Percentiles rank a stretch among this genome's conserved stretches.
phyloP scores from a whole-genome alignment of 2,888 invertebrate species.

The Nymphalis urticae region DNA sequence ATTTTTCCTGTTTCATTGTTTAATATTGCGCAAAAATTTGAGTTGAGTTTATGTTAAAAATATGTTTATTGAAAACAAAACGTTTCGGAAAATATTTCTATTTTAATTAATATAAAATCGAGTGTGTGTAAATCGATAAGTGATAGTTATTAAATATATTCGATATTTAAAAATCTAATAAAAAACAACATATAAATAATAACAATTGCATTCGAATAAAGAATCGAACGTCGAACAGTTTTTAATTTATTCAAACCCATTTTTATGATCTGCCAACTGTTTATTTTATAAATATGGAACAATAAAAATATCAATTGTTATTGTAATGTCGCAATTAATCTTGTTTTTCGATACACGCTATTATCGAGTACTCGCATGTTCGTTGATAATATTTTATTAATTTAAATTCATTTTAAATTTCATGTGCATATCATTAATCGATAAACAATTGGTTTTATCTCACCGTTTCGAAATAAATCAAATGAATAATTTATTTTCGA shows the following conservation, averaged over 20 bases:
- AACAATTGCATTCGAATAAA: conserved; percentile 39
- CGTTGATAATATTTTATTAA: conserved; percentile 35
- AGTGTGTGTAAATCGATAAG: too few relatives aligned
- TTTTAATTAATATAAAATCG: too few relatives aligned
- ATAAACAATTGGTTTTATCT: conserved; percentile 19
- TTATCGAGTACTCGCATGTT: conserved; percentile 47
- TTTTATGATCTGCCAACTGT: conserved; percentile 78
- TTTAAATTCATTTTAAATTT: conserved; percentile 26
- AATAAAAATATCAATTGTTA: conserved; percentile 55
- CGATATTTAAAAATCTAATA: conserved; percentile 1
- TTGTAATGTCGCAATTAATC: conserved; percentile 69
- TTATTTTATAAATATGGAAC: conserved; percentile 50
- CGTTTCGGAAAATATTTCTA: too few relatives aligned
- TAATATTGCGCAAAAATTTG: conserved; percentile 6
- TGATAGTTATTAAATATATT: background rate
- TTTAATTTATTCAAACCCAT: conserved; percentile 77
- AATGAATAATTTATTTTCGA: background rate
- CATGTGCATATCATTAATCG: conserved; percentile 18
- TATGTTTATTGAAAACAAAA: too few relatives aligned
- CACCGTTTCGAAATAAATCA: background rate
- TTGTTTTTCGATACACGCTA: conserved; percentile 54
- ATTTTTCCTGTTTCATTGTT: conserved; percentile 28
- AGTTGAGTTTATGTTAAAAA: too few relatives aligned
- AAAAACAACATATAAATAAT: conserved; percentile 30
- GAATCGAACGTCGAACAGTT: conserved; percentile 37